Evolutionary conservation across 2,797 vertebrate genomes (phyloP).

Genomic region (Nasua narica): DNA sequence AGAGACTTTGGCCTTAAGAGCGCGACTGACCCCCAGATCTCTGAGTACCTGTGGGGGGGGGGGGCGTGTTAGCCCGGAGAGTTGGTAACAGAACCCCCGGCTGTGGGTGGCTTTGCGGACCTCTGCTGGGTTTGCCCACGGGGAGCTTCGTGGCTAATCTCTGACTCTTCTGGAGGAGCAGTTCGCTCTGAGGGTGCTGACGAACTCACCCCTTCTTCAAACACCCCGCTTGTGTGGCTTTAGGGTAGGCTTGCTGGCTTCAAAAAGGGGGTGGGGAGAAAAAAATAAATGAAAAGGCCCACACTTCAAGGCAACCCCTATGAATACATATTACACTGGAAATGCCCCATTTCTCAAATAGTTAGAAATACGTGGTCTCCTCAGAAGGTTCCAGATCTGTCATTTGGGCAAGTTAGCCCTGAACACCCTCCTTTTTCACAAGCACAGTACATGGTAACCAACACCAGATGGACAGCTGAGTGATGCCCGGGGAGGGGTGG

Average conservation of each 20-base stretch:
- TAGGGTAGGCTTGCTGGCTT: constrained; percentile 43
- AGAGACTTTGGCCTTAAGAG: neutral
- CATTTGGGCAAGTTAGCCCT: constrained; percentile 2
- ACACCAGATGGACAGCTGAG: neutral
- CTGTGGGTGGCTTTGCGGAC: neutral
- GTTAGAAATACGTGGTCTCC: constrained; percentile 51
- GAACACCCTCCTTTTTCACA: neutral
- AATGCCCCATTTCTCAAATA: constrained; percentile 56
- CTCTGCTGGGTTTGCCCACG: neutral
- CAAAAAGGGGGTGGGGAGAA: neutral
- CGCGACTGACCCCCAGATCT: neutral
- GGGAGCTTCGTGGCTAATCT: neutral
- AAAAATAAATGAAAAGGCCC: constrained; percentile 47
- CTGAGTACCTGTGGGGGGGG: neutral
- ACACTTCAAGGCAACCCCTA: constrained; percentile 47
- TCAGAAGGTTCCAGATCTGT: constrained; percentile 36
- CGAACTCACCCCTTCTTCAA: constrained; percentile 11
- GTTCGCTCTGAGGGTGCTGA: neutral
- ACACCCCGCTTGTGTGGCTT: constrained; percentile 28
- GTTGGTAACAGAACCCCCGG: neutral
- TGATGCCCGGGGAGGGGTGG: neutral
- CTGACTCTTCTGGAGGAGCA: constrained; percentile 9
- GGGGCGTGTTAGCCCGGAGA: neutral
- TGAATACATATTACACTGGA: constrained; percentile 14
- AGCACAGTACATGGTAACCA: neutral